Evolutionary conservation across 2,888 invertebrate genomes (phyloP), one percentile per base, ranked within the genome.

Genomic region (Gryllus longicercus): DNA sequence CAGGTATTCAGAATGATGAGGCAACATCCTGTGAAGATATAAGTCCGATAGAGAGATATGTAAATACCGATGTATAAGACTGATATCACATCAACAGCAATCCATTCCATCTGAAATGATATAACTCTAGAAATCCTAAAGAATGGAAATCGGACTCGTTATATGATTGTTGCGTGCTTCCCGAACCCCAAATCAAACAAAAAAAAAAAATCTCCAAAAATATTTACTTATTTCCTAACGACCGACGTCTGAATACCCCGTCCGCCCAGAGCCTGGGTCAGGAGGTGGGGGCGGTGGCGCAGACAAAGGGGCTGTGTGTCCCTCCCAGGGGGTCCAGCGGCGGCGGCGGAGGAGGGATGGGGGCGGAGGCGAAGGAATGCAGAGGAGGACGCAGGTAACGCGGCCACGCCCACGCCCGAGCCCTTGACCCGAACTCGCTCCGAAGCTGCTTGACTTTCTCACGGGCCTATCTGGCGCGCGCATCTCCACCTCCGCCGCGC

Each of bases 381-480:
- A 14, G 63, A 63, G 63, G 8, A 63, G 63, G 63, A n/a, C 63
- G 63, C 63, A 63, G 63, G 63, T 63, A 63, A 63, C 63, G 14
- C 63, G 63, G 63, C 63, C 63, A 63, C 63, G 63, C 63, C 63
- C 63, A 63, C 63, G 63, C 63, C 63, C 63, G 8, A 63, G 63
- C 63, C 63, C 63, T 63, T n/a, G 63, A 11, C 63, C 63, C 16
- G 63, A 63, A n/a, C 63, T 38, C 8, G 38, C 38, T 38, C 38
- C 38, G 38, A 14, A n/a, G 63, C 63, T 63, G 63, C 63, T 63
- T 63, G 63, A 63, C 63, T 63, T 63, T 63, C 63, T 63, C 63
- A 63, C 63, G 63, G 63, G 63, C 63, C 14, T 18, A 63, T 38
- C 38, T 38, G 8, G 38, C 38, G 38, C 38, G 38, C 38, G 8